Percentiles rank a stretch among this genome's conserved stretches.
These are phyloP conservation scores for Musca vetustissima DNA, from an alignment of 1,140 invertebrate genomes.

Conservation along the genomic window DNA sequence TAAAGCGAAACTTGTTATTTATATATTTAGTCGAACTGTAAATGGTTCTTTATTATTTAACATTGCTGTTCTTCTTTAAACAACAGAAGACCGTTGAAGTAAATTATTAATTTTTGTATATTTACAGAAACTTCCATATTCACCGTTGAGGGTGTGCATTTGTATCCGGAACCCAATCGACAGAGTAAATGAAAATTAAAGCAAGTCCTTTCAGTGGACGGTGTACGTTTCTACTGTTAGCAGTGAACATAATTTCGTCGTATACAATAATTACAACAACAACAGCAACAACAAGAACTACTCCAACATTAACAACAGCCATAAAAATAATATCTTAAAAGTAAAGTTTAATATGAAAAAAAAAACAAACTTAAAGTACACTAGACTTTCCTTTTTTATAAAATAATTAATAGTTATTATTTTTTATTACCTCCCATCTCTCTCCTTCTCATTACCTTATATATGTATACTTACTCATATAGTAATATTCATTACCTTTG, in stretches of 20 bases:
- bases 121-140: conserved; percentile 89
- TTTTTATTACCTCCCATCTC: not conserved
- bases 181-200: conserved; percentile 59
- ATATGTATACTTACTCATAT: too few relatives aligned
- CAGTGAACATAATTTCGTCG: conserved; percentile 27
- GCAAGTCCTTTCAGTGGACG: conserved; percentile 55
- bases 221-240: conserved; percentile 57
- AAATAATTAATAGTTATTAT: conserved; percentile 19
- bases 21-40: too few relatives aligned
- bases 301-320: conserved; percentile 13
- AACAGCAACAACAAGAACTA: conserved; percentile 9
- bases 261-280: conserved; percentile 7
- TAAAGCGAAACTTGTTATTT: too few relatives aligned
- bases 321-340: conserved; percentile 2
- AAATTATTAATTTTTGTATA: conserved; percentile 8
- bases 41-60: too few relatives aligned
- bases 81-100: too few relatives aligned
- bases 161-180: conserved; percentile 67
- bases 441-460: too few relatives aligned
- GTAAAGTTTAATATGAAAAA: not conserved
- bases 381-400: conserved; percentile 17
- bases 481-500: too few relatives aligned
- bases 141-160: conserved; percentile 81
- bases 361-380: not conserved
- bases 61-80: too few relatives aligned